Conservation (phyloP, 2,113 vertebrate genomes). For the Stegostoma tigrinum region DNA sequence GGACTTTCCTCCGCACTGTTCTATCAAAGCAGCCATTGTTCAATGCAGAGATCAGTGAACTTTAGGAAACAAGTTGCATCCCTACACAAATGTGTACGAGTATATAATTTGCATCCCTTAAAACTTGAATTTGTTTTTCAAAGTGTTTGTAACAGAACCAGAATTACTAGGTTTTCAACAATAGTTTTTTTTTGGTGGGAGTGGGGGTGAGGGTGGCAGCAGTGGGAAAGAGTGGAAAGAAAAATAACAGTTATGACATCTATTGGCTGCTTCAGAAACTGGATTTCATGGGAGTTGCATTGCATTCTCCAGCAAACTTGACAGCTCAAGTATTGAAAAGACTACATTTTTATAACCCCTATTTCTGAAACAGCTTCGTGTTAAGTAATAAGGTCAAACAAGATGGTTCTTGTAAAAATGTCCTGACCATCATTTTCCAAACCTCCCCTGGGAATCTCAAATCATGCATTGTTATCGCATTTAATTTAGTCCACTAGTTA, state of each 20-base stretch:
- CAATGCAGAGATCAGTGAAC: neutral
- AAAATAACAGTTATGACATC: neutral
- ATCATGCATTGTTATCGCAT: neutral
- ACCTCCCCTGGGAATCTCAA: neutral
- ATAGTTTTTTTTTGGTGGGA: neutral
- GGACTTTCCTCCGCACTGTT: neutral
- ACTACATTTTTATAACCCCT: neutral
- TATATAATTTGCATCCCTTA: neutral
- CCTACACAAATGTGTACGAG: neutral
- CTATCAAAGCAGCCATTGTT: neutral
- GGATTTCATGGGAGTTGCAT: neutral
- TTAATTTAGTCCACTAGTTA: neutral
- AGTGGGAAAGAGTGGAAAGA: too few relatives aligned
- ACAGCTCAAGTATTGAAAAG: neutral
- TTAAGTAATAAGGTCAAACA: neutral
- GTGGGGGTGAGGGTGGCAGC: neutral
- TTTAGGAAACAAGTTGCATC: neutral
- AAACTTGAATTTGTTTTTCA: neutral
- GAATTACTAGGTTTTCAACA: neutral
- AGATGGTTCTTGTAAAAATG: neutral
- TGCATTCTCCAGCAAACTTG: neutral
- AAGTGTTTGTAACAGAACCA: neutral
- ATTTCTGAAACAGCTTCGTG: too few relatives aligned
- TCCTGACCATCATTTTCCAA: neutral
- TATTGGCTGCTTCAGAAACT: neutral